Evolutionary conservation across 2,797 vertebrate species (phyloP), one percentile per base, ranked within the genome.

Genomic region (Alosa sapidissima): DNA sequence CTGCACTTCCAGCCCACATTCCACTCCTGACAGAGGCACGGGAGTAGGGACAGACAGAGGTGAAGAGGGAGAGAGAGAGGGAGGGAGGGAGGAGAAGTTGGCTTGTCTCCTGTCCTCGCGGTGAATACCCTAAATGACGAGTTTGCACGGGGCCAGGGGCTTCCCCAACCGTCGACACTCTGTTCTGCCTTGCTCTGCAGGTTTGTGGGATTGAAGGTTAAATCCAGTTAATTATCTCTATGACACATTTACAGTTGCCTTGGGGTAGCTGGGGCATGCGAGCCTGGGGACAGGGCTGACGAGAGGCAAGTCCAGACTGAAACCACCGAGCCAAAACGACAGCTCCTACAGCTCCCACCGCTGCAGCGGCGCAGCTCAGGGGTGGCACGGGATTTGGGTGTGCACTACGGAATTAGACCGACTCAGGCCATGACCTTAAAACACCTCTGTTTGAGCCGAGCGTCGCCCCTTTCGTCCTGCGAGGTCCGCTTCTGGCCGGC

Each of bases 61-160:
- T 14, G 45, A 3, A 11, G 65, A 28, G n/a, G 28, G 62, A 33
- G 62, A 33, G 28, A 68, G 24, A 28, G 62, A 45, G 14, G 16
- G 16, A 48, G 19, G 48, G n/a, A 72, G 45, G 49, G 41, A 86
- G 19, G 54, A 24, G 86, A 84, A 90, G 89, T 90, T 86, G 85
- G 91, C 92, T 19, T 84, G 60, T 89, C 89, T 93, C 41, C 72
- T 81, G 83, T 87, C 89, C 91, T 92, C 94, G 92, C 88, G 84
- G 89, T 87, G 28, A 93, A 92, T 94, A 93, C 93, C 90, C 93
- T 87, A 92, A 94, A 94, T 94, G 91, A 89, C 91, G 90, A 91
- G 91, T 90, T 91, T 87, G 86, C 91, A 88, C 75, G 9, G 68
- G 86, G 89, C 90, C 90, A 89, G 72, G 82, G 87, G 85, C 41